Evolutionary conservation across 2,888 invertebrate species (phyloP), one percentile per base, ranked within the genome.

Genomic region (Capitulum mitella): DNA sequence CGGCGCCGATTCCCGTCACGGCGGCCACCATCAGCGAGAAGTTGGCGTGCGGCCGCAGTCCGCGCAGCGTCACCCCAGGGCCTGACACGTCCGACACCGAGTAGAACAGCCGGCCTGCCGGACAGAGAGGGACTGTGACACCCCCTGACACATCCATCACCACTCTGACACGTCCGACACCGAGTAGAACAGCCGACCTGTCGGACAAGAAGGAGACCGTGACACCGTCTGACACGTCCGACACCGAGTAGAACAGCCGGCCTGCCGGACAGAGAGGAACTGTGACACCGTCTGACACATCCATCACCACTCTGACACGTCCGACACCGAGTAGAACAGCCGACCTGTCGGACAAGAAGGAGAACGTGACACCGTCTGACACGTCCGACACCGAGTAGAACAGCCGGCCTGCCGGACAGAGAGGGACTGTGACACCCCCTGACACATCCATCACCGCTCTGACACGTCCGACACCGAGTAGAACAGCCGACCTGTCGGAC

Each of bases 21-120:
- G 86, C 86, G 78, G 85, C 82, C 10, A 86, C 85, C 81, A 85
- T 84, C 22, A 87, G 83, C 80, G 85, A 85, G 84, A 86, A 86
- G 83, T 87, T 87, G 37, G 86, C 86, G 83, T 83, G 86, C 78
- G 84, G 85, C 80, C 84, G 82, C 48, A 86, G 83, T 1, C 70
- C 78, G 5, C 75, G 70, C 16, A 61, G 77, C 32, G 43, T 51
- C 5, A 79, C 79, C 54, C 54, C n/a, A 32, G 78, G 77, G n/a
- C 78, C 79, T 10, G 77, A 80, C 78, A 51, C 75, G 40, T 54
- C 76, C 51, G 51, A 26, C 74, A 32, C 54, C 74, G 64, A 75
- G 43, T 5, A 74, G 34, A 75, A n/a, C 46, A 46, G 75, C 43
- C 6, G 22, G 3, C 46, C 40, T 75, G 46, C n/a, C n/a, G n/a